phyloP scores from a whole-genome alignment of 1,140 invertebrate genomes.

The Halesus radiatus region DNA sequence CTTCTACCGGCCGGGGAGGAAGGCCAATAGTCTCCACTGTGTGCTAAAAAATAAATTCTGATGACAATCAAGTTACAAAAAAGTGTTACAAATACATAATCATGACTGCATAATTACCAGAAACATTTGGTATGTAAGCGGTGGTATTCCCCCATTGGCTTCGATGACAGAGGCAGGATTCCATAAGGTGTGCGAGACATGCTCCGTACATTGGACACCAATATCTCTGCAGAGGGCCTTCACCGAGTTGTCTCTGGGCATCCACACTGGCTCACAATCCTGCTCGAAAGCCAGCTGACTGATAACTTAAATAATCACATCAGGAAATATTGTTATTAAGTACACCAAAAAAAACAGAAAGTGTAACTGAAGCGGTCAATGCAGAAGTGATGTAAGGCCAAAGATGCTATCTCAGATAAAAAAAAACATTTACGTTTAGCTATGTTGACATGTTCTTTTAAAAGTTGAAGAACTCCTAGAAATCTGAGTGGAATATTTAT shows the following conservation, averaged over 20 bases:
- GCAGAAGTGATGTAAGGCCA: no score
- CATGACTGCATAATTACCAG: conserved; percentile 66
- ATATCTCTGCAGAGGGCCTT: conserved; percentile 72
- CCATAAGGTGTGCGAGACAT: conserved; percentile 82
- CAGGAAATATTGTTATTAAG: no score
- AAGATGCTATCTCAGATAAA: no score
- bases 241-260: conserved; percentile 73
- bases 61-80: no score
- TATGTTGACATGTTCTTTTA: no score
- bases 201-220: conserved; percentile 72
- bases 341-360: no score
- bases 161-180: conserved; percentile 76
- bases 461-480: no score
- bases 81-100: not conserved
- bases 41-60: conserved; percentile 64
- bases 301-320: conserved; percentile 60
- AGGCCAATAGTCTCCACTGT: conserved; percentile 74
- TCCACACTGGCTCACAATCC: conserved; percentile 82
- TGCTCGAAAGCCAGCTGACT: conserved; percentile 76
- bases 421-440: no score
- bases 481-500: no score
- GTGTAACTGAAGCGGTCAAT: no score
- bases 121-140: conserved; percentile 82
- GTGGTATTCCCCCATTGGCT: conserved; percentile 79
- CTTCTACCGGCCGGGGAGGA: conserved; percentile 72